Base-by-base conservation (phyloP, 2,113 vertebrate species). In the Alosa alosa region DNA sequence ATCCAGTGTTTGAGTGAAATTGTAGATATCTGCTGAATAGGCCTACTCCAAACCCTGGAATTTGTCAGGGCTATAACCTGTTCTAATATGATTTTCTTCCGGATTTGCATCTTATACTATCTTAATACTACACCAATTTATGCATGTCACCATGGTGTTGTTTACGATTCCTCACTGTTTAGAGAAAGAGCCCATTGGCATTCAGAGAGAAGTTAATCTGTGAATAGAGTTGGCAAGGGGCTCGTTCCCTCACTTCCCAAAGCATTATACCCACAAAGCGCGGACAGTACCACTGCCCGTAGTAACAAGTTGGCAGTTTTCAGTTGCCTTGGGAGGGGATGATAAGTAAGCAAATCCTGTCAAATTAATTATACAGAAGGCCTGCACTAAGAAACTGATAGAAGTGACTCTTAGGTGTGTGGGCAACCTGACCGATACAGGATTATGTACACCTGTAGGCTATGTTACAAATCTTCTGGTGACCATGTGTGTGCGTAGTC, bases 151-250 rank as follows among this genome's bases (percentile, higher is more conserved):
- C 64, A 72, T 72, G 25, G 7, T 36, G 8, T 36, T 72, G 64
- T 72, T 72, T 72, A 72, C 11, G 31, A 72, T 72, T 36, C 25
- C 64, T 36, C 64, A 31, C 9, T 36, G 64, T 25, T 72, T 36
- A 36, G 13, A 72, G 64, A 72, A 72, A 72, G 64, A 13, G 64
- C 25, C 64, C 31, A 36, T 31, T 72, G 64, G 64, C 64, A 72
- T 72, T 72, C 64, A 72, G 25, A 72, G 25, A 72, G 25, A 72
- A 31, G 64, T 72, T 31, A 72, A 72, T 72, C 64, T 72, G 64
- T 72, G 64, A 72, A 72, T 72, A 36, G 64, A 31, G 64, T 36
- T 72, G 31, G 25, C 64, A 72, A 31, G 64, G 25, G 31, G 13
- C 13, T 36, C 64, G 13, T 72, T 72, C 64, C 64, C 31, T 72